Evolutionary conservation across 1,140 invertebrate species (phyloP).

Genomic region (Dinoponera quadriceps): DNA sequence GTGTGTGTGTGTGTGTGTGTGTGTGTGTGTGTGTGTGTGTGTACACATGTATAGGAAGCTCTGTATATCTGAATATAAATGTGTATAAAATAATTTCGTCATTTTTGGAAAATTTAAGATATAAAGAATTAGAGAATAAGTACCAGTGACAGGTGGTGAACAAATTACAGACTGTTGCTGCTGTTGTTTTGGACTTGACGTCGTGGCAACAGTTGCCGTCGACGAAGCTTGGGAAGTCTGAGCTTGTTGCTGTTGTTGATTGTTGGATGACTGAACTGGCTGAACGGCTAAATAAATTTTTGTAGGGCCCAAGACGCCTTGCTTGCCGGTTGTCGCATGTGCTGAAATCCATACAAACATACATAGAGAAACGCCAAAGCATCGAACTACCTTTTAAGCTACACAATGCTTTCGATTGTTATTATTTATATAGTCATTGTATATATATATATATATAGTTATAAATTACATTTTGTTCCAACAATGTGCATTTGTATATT

Average conservation of each 20-base stretch:
- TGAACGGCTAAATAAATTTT: slow-evolving; percentile 94
- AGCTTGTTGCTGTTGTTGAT: slow-evolving; percentile 43
- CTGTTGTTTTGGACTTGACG: slow-evolving; percentile 57
- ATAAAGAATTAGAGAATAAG: slow-evolving; percentile 3
- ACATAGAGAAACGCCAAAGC: not conserved
- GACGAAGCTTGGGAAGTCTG: slow-evolving; percentile 71
- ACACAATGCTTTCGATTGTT: no score
- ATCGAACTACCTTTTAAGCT: no score
- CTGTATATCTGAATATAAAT: no score
- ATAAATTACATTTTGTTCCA: no score
- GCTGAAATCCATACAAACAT: slow-evolving; percentile 84
- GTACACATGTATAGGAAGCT: no score
- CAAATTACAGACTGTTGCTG: slow-evolving; percentile 62
- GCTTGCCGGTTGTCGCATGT: slow-evolving; percentile 92
- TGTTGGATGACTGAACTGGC: slow-evolving; percentile 83
- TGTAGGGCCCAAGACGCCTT: slow-evolving; percentile 92
- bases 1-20: no score
- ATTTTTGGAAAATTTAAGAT: not conserved
- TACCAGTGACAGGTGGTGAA: slow-evolving; percentile 58
- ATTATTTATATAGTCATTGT: no score
- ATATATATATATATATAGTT: no score
- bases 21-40: no score
- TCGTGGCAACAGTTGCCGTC: slow-evolving; percentile 69
- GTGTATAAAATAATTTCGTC: no score
- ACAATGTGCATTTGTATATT: no score